A percentile compares a stretch with the other conserved stretches of the same genome.
Evolutionary conservation across 2,888 invertebrate species (phyloP).

Genomic region (Cremastinae sp.): DNA sequence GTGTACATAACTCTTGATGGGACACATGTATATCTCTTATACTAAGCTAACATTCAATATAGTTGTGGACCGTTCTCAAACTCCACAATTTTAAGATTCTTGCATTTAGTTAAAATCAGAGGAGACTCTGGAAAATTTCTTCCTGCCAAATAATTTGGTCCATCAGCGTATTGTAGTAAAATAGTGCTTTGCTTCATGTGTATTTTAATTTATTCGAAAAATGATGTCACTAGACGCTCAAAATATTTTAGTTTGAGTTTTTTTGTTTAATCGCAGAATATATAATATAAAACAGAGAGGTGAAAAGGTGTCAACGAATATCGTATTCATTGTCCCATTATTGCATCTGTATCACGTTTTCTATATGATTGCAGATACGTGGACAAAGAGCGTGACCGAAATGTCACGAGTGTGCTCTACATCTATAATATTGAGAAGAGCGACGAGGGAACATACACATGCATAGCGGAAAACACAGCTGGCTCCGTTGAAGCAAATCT

Average conservation of each 20-base stretch:
- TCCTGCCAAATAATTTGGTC: no score
- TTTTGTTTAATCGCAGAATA: background rate
- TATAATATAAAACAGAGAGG: background rate
- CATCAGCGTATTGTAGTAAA: no score
- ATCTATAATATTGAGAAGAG: constrained; percentile 70
- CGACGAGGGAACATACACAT: constrained; percentile 93
- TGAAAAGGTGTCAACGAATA: background rate
- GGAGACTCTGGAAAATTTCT: no score
- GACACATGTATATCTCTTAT: no score
- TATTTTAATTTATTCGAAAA: no score
- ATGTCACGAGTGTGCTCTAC: constrained; percentile 71
- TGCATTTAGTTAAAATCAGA: no score
- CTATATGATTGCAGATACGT: constrained; percentile 71
- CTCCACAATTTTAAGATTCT: no score
- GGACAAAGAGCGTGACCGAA: constrained; percentile 72
- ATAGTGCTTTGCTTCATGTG: no score
- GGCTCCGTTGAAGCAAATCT: constrained; percentile 90
- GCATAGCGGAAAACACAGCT: constrained; percentile 92
- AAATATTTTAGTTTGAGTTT: background rate
- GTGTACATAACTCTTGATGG: no score
- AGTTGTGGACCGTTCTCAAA: no score
- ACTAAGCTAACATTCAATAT: no score
- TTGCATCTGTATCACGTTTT: constrained; percentile 1
- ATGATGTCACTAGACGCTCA: background rate
- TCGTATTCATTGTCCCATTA: background rate